Evolutionary conservation across 2,888 invertebrate species (phyloP).

Genomic region (Bellardia bayeri): DNA sequence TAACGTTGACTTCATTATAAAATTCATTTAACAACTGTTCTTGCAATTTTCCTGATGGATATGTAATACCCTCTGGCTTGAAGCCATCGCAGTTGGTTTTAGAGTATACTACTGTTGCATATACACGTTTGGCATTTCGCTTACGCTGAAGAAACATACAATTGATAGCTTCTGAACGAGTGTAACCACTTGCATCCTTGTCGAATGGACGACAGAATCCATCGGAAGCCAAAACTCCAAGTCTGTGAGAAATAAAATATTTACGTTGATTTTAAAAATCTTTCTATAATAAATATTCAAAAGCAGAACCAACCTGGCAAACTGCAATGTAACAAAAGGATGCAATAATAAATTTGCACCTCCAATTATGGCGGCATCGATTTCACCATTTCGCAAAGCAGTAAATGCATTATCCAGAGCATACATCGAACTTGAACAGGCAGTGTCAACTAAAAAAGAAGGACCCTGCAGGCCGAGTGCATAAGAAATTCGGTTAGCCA

Average conservation of each 20-base stretch:
- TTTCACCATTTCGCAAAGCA: constrained; percentile 91
- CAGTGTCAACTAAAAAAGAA: constrained; percentile 94
- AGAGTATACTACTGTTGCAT: constrained; percentile 90
- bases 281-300: neutral
- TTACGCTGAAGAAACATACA: constrained; percentile 90
- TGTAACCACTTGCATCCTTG: constrained; percentile 91
- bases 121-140: constrained; percentile 87
- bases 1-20: constrained; percentile 89
- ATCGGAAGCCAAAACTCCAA: constrained; percentile 92
- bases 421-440: constrained; percentile 96
- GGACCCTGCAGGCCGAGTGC: constrained; percentile 95
- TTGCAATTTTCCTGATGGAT: constrained; percentile 88
- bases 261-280: neutral
- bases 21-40: constrained; percentile 87
- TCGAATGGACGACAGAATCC: constrained; percentile 97
- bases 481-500: constrained; percentile 95
- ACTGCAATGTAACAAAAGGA: constrained; percentile 95
- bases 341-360: constrained; percentile 94
- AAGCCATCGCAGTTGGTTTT: constrained; percentile 93
- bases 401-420: constrained; percentile 93
- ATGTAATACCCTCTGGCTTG: constrained; percentile 89
- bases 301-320: constrained; percentile 86
- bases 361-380: constrained; percentile 95
- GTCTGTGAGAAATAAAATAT: constrained; percentile 82
- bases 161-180: constrained; percentile 91